Conservation (phyloP, 2,888 invertebrate genomes). For the Aricia artaxerxes region DNA sequence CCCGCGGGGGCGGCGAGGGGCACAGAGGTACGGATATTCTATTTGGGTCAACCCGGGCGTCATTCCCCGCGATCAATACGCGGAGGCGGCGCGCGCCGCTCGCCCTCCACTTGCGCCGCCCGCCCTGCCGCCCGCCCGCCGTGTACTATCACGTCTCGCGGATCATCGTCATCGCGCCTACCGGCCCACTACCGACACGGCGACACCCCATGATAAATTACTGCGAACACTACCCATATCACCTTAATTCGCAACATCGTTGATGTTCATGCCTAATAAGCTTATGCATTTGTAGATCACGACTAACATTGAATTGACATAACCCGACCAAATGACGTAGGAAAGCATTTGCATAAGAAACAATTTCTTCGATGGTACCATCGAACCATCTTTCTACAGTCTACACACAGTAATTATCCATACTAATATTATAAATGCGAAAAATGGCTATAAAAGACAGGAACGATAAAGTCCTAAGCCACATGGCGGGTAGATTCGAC, state of each 20-base stretch:
- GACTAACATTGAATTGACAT: too few relatives aligned
- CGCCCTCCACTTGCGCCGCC: conserved; percentile 61
- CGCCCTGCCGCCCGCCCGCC: conserved; percentile 28
- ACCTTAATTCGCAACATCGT: not conserved
- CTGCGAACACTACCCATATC: not conserved
- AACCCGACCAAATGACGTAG: too few relatives aligned
- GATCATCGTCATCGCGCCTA: conserved; percentile 30
- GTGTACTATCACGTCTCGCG: conserved; percentile 31
- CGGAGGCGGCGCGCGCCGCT: conserved; percentile 73
- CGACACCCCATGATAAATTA: conserved; percentile 15
- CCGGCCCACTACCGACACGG: not conserved
- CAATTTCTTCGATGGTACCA: too few relatives aligned
- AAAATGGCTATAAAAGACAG: too few relatives aligned
- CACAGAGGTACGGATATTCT: conserved; percentile 64
- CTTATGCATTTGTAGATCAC: not conserved
- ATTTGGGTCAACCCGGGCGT: conserved; percentile 81
- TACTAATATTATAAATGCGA: too few relatives aligned
- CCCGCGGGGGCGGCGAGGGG: conserved; percentile 39
- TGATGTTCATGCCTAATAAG: not conserved
- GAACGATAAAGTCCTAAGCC: too few relatives aligned
- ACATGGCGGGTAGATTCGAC: too few relatives aligned
- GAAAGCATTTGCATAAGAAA: too few relatives aligned
- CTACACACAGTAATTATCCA: not conserved
- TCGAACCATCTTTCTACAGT: not conserved
- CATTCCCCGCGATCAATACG: conserved; percentile 76